Base-by-base conservation (phyloP, 2,888 invertebrate species). In the Ophion slaviceki region DNA sequence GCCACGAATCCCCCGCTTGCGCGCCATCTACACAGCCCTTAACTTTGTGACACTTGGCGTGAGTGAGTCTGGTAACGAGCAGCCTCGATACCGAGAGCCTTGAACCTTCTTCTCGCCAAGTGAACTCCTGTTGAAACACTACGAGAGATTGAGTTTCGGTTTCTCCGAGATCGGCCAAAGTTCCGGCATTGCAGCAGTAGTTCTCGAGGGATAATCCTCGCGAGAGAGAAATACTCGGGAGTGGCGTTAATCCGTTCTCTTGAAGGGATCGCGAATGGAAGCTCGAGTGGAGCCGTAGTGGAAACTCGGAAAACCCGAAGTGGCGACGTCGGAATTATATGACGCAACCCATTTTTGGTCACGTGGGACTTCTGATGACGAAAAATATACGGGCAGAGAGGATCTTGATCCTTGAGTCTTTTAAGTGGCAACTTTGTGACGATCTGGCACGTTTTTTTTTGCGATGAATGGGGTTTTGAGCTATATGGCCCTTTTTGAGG, bases 161-260 rank as follows among this genome's bases (percentile, higher is more conserved):
- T 72, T 74, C 24, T 45, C 14, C 59, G 66, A 74, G 53, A 72
- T 66, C 57, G 53, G 47, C 70, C 14, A 53, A 74, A 80, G 72
- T 72, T 72, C 53, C 40, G n/a, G 66, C 28, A 28, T 28, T n/a
- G 32, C n/a, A 28, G 66, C 28, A 57, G n/a, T 59, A 28, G 80
- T 74, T 66, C 72, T 74, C 57, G 17, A 53, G 57, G 32, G 72
- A 80, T 80, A 66, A 80, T 80, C 70, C 80, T 57, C 28, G 57
- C 20, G 62, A 62, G 53, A n/a, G 64, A 53, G 62, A 62, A 36
- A 71, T 47, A 71, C 36, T 62, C 71, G 80, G 53, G 59, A 74
- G 80, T 74, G 72, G 57, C 74, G 59, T 80, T 80, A 80, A 80
- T 80, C 80, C 80, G 72, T 67, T 80, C 57, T 64, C 71, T 36